phyloP scores from a whole-genome alignment of 2,888 invertebrate genomes.

The Ferrisia virgata region DNA sequence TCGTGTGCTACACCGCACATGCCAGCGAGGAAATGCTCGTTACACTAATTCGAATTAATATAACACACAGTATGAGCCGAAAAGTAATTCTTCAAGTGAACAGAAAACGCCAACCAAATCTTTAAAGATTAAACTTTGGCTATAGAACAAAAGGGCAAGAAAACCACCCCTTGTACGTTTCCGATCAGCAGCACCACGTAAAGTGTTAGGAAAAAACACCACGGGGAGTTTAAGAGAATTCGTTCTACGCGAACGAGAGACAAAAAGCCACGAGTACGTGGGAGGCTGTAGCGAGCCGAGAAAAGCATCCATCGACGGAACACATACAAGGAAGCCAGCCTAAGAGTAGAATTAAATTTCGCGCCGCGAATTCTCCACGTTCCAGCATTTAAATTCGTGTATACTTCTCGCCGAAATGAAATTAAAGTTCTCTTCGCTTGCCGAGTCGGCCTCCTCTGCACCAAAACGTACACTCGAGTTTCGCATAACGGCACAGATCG shows the following conservation, averaged over 20 bases:
- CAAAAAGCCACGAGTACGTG: background rate
- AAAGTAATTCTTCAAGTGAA: background rate
- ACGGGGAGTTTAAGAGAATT: background rate
- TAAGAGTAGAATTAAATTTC: conserved; percentile 9
- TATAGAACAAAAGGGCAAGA: background rate
- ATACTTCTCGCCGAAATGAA: background rate
- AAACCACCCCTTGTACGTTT: background rate
- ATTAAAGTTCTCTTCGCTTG: background rate
- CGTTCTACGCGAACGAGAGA: background rate
- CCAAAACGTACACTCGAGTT: background rate
- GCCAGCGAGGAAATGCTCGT: background rate
- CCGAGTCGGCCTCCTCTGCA: background rate
- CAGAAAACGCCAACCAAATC: background rate
- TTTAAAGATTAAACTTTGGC: background rate
- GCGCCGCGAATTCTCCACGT: background rate
- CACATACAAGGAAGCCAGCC: background rate
- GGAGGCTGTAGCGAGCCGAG: background rate
- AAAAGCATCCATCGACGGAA: background rate
- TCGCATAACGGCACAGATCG: background rate
- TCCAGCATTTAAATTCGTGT: background rate
- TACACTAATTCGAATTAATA: background rate
- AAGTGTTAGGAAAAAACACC: background rate
- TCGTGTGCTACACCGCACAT: too few species aligned
- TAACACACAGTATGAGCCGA: background rate
- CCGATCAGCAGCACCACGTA: background rate